phyloP scores from a whole-genome alignment of 1,140 invertebrate species.

The Drosophila lacertosa region DNA sequence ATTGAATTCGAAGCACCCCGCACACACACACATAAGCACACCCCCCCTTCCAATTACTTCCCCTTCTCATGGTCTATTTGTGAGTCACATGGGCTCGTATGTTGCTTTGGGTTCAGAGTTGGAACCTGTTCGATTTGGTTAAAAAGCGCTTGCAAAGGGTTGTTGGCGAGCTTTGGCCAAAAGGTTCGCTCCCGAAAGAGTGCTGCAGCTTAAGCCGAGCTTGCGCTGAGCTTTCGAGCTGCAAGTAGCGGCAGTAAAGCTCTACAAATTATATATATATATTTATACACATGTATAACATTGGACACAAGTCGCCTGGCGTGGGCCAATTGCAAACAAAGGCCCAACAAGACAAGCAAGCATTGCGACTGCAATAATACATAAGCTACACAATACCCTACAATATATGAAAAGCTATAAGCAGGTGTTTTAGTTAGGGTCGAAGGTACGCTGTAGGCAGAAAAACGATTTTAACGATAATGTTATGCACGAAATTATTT shows the following conservation, averaged over 20 bases:
- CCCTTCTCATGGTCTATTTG: background rate
- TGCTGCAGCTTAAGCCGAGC: constrained; percentile 3
- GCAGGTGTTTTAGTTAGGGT: no score
- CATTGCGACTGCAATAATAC: no score
- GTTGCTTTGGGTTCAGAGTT: constrained; percentile 5
- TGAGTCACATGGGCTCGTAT: constrained; percentile 30
- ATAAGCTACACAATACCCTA: no score
- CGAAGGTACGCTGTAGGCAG: no score
- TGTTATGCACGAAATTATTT: no score
- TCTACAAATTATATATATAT: no score
- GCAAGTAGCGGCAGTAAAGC: no score
- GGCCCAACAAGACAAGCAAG: no score
- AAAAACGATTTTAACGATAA: no score
- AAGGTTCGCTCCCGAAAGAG: background rate
- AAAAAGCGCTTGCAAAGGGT: background rate
- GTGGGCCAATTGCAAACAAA: background rate
- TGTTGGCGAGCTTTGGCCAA: background rate
- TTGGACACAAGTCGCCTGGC: background rate
- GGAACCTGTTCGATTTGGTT: background rate
- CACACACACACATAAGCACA: background rate
- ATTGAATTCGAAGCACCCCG: constrained; percentile 24
- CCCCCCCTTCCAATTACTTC: background rate
- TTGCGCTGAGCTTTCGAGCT: no score
- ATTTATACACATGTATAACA: no score
- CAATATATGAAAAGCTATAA: no score